Conservation (phyloP, 2,797 vertebrate genomes). For the Melanotaenia nigrans region DNA sequence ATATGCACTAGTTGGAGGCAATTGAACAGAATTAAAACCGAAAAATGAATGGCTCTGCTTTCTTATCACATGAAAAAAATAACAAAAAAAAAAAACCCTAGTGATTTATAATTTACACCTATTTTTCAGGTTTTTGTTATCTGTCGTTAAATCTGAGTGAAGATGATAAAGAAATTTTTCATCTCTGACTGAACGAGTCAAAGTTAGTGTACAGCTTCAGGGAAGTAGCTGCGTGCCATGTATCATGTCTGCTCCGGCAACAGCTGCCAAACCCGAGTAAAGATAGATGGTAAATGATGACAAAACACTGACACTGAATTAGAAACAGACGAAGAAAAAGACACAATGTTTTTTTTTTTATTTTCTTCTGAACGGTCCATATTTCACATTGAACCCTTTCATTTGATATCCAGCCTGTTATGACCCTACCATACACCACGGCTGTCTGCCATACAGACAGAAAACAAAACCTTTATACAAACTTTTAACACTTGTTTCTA, state of each 20-base stretch:
- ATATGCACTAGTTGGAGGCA: neutral
- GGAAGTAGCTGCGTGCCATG: neutral
- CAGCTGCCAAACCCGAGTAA: slow-evolving; percentile 6
- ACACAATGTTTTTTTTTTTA: no score
- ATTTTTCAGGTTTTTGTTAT: slow-evolving; percentile 11
- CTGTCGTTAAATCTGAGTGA: slow-evolving; percentile 5
- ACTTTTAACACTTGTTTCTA: no score
- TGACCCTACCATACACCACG: slow-evolving; percentile 8
- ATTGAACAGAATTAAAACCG: slow-evolving; percentile 7
- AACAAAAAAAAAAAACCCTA: no score
- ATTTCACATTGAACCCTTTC: neutral
- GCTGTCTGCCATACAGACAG: no score
- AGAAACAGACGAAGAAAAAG: neutral
- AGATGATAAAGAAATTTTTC: slow-evolving; percentile 33
- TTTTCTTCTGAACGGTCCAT: neutral
- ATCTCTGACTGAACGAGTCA: slow-evolving; percentile 10
- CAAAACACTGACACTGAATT: neutral
- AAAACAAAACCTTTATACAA: no score
- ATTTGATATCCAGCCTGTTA: slow-evolving; percentile 3
- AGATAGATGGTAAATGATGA: neutral
- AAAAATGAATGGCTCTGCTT: neutral
- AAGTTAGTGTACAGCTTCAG: slow-evolving; percentile 43
- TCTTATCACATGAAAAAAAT: neutral
- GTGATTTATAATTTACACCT: neutral
- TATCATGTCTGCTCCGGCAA: neutral